Conservation (phyloP, 2,888 invertebrate genomes). For the Caenorhabditis imperialis region DNA sequence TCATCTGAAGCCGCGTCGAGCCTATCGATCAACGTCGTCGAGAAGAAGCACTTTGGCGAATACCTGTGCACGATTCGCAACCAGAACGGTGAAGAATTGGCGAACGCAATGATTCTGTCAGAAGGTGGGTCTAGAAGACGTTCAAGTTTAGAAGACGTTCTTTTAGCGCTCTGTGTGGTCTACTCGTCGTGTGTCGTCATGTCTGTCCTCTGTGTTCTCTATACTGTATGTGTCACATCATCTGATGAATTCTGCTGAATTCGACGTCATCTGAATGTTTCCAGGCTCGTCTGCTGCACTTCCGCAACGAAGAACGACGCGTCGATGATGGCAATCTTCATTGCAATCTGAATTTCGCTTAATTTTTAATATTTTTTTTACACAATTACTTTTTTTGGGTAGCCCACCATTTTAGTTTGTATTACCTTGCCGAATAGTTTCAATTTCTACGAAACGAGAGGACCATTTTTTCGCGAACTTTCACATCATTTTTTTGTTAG, state of each 20-base stretch:
- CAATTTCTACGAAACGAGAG: constrained; percentile 43
- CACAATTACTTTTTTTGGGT: constrained; percentile 37
- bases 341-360: too few relatives aligned
- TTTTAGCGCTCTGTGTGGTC: neutral
- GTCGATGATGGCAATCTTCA: constrained; percentile 45
- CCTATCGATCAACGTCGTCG: constrained; percentile 63
- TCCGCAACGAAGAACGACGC: constrained; percentile 66
- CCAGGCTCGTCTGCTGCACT: constrained; percentile 69
- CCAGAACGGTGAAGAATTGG: constrained; percentile 72
- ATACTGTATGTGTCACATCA: constrained; percentile 56
- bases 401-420: constrained; percentile 42
- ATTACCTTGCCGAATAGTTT: constrained; percentile 52
- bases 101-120: constrained; percentile 70
- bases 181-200: constrained; percentile 12
- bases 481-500: neutral
- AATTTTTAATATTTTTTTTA: constrained; percentile 22
- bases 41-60: constrained; percentile 69
- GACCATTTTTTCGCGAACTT: constrained; percentile 26
- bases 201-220: constrained; percentile 23
- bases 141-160: too few relatives aligned
- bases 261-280: constrained; percentile 7
- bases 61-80: constrained; percentile 74
- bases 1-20: constrained; percentile 56
- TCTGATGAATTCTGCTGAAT: too few relatives aligned
- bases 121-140: constrained; percentile 67